Conservation (phyloP, 2,888 invertebrate genomes). For the Pardosa pseudoannulata region DNA sequence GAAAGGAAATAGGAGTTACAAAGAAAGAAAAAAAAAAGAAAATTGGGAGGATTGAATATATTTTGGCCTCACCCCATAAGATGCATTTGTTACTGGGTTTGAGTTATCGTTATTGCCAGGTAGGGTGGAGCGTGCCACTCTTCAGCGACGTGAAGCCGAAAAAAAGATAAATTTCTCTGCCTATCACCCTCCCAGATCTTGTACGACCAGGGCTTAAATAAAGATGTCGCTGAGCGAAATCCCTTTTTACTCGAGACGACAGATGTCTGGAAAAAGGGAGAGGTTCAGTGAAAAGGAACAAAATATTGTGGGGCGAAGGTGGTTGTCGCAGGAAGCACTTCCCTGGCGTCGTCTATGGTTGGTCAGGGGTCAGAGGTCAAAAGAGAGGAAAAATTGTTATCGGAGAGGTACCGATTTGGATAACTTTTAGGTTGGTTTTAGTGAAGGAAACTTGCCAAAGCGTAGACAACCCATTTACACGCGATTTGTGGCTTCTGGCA, state of each 20-base stretch:
- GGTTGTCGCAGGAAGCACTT: too few relatives aligned
- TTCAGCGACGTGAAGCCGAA: background rate
- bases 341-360: too few relatives aligned
- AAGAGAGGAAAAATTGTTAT: background rate
- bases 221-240: background rate
- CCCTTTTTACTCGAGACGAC: background rate
- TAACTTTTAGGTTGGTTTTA: background rate
- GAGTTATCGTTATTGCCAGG: too few relatives aligned
- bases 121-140: background rate
- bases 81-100: too few relatives aligned
- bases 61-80: too few relatives aligned
- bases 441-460: background rate
- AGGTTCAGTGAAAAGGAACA: too few relatives aligned
- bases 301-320: too few relatives aligned
- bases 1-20: too few relatives aligned
- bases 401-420: background rate
- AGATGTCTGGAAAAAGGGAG: background rate
- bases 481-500: background rate
- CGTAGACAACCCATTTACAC: background rate
- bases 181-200: background rate
- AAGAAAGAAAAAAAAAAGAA: too few relatives aligned
- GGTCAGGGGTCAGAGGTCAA: background rate
- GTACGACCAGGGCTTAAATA: background rate
- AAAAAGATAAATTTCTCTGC: background rate
- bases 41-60: too few relatives aligned